These are phyloP conservation scores for Oscheius sp. DNA, from an alignment of 2,888 invertebrate species.

Conservation along the genomic window DNA sequence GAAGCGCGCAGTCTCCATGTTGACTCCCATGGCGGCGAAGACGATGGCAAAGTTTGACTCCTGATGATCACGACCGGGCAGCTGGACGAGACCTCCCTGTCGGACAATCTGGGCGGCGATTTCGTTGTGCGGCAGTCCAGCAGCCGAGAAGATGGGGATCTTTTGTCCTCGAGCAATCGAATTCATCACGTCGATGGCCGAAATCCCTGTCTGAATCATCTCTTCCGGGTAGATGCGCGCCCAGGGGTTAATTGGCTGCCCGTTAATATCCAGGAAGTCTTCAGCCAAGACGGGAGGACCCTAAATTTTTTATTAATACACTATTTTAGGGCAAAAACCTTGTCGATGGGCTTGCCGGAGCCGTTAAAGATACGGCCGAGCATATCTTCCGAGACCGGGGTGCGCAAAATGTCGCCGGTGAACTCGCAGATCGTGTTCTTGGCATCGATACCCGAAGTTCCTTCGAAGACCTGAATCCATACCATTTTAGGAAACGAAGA, in stretches of 20 bases:
- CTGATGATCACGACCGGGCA: conserved; percentile 83
- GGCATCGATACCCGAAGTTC: conserved; percentile 98
- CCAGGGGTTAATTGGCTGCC: conserved; percentile 99
- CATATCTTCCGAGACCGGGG: conserved; percentile 99
- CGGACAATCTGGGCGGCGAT: conserved; percentile 99
- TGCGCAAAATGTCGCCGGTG: conserved; percentile 97
- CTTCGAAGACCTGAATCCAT: conserved; percentile 86
- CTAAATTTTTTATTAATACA: conserved; percentile 23
- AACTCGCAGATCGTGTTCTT: conserved; percentile 99
- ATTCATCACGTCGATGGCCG: conserved; percentile 99
- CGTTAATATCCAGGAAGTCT: conserved; percentile 97
- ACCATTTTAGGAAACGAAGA: not conserved
- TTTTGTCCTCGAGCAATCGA: conserved; percentile 98
- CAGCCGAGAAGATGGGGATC: conserved; percentile 99
- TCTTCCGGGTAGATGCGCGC: conserved; percentile 99
- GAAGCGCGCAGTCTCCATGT: conserved; percentile 94
- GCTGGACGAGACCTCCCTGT: conserved; percentile 89
- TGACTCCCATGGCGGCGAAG: conserved; percentile 95
- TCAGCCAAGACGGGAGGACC: conserved; percentile 98
- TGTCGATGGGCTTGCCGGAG: conserved; percentile 99
- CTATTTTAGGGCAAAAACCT: conserved; percentile 73
- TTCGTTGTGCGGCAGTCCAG: conserved; percentile 98
- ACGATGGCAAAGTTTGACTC: conserved; percentile 97
- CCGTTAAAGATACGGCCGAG: conserved; percentile 99
- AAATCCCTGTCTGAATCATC: conserved; percentile 99